Conservation (phyloP, 2,113 vertebrate genomes). For the Lampris megalopsis region DNA sequence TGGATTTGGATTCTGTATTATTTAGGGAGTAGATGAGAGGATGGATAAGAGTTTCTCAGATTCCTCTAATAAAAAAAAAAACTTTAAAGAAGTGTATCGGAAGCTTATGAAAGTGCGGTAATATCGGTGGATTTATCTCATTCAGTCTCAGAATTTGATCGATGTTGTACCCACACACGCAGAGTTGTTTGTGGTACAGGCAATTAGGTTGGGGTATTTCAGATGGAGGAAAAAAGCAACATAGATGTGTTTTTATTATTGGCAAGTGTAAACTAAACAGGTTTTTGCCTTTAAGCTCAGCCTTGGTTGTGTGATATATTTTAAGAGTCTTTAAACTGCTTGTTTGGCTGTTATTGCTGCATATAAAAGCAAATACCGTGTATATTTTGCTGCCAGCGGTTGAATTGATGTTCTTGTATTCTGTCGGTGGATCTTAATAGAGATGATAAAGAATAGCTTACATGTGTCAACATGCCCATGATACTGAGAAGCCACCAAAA, state of each 20-base stretch:
- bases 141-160: constrained; percentile 15
- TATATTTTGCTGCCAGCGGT: neutral
- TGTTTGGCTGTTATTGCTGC: neutral
- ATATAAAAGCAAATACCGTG: neutral
- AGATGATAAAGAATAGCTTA: too few relatives aligned
- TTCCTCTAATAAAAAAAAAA: neutral
- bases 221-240: neutral
- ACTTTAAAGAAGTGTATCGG: constrained; percentile 15
- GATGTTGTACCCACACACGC: neutral
- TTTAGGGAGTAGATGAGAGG: constrained; percentile 18
- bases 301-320: neutral
- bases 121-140: neutral
- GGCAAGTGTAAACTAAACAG: neutral
- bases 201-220: neutral
- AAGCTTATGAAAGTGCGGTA: neutral
- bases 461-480: too few relatives aligned
- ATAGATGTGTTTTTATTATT: neutral
- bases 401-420: neutral
- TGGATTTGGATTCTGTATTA: constrained; percentile 42
- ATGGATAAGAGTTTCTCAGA: constrained; percentile 26
- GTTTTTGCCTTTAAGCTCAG: neutral
- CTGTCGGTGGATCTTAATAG: too few relatives aligned
- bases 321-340: neutral
- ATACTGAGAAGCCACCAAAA: neutral
- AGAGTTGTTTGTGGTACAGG: constrained; percentile 6